phyloP scores from a whole-genome alignment of 2,797 vertebrate genomes.

The Microctenopoma stevenorrisi region DNA sequence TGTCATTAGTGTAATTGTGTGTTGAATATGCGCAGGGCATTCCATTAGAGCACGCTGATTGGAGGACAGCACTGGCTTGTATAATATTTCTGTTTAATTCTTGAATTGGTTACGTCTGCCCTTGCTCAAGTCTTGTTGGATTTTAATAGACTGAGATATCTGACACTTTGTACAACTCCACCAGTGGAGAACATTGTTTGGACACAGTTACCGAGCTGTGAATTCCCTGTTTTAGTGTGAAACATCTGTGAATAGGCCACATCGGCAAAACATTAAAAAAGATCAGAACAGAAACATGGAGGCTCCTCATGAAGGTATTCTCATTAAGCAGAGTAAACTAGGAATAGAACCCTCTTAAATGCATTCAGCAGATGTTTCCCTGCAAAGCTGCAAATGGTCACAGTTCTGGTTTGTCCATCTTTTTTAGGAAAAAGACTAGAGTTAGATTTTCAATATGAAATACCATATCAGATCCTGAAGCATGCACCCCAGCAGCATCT shows the following conservation, averaged over 20 bases:
- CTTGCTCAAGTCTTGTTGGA: constrained; percentile 24
- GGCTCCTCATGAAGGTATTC: neutral
- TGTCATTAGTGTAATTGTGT: constrained; percentile 65
- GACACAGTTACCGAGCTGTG: neutral
- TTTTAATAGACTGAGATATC: constrained; percentile 24
- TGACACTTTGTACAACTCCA: neutral
- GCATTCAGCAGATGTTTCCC: neutral
- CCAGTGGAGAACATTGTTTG: neutral
- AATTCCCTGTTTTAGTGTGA: neutral
- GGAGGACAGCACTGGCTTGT: constrained; percentile 17
- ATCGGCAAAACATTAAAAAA: neutral
- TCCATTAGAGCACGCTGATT: constrained; percentile 32
- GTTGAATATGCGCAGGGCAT: constrained; percentile 46
- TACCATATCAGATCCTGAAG: neutral
- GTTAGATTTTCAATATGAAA: neutral
- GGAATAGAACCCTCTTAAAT: neutral
- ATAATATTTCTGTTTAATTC: constrained; percentile 40
- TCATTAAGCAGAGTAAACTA: neutral
- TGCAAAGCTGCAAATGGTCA: too few relatives aligned
- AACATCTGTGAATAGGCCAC: neutral
- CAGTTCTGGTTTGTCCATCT: neutral
- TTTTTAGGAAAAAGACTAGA: neutral
- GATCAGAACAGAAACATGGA: too few relatives aligned
- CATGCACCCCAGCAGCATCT: neutral
- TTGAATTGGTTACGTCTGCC: constrained; percentile 36